Evolutionary conservation across 2,888 invertebrate species (phyloP), one percentile per base, ranked within the genome.

Genomic region (Amaurobius ferox): DNA sequence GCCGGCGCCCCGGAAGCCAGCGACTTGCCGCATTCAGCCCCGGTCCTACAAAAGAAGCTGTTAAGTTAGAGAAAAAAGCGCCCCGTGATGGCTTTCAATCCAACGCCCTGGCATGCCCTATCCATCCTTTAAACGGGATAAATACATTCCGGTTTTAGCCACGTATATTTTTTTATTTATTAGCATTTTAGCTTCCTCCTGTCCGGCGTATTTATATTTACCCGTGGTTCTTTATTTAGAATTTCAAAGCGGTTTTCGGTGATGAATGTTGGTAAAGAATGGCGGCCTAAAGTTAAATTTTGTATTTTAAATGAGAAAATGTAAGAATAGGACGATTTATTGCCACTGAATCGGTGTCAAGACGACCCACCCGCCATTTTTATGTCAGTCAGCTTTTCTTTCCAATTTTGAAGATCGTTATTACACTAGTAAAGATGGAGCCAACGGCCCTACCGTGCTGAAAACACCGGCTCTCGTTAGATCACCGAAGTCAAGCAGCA

Each of bases 111-210:
- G 78, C 83, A 72, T 71, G 78, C 19, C 78, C 71, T 77, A 71
- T 77, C 83, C 55, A 77, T 85, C 83, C 83, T 85, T 85, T 77
- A 77, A 64, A 44, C 44, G 77, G 55, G 68, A 85, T 85, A 85
- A 85, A 85, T 85, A 85, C 72, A 85, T 77, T 85, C 77, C 77
- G 77, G 71, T 77, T 79, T 79, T 64, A 32, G 7, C 5, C 0
- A 55, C n/a, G n/a, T n/a, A n/a, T n/a, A n/a, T n/a, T 28, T n/a
- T 55, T 48, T 70, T 71, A 39, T 70, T 79, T 66, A 64, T 28
- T 64, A 16, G 16, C 29, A 32, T 64, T 66, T 67, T 66, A 64
- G 61, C 44, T 76, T 32, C 28, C 32, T 23, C 19, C 39, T 23
- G 55, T 39, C 19, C 44, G n/a, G 32, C 62, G 62, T 76, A 76